Percentiles rank a stretch among this genome's conserved stretches.
These are phyloP conservation scores for Peromyscus maniculatus DNA, from an alignment of 2,113 vertebrate species.

Conservation along the genomic window DNA sequence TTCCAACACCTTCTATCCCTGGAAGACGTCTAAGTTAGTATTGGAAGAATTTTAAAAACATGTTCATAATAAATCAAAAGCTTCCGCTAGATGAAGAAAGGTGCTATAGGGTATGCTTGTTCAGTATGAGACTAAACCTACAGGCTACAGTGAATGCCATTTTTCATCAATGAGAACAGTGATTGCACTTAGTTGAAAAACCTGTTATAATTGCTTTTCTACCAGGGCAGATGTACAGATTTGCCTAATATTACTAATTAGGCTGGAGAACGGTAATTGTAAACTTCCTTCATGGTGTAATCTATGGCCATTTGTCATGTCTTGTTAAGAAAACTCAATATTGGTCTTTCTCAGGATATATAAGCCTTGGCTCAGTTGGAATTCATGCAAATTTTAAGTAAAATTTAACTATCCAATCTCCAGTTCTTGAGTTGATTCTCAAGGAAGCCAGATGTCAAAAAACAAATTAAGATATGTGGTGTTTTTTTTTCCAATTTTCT, in stretches of 20 bases:
- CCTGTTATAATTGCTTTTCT: slow-evolving; percentile 1
- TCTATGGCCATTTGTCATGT: neutral
- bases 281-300: neutral
- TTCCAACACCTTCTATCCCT: neutral
- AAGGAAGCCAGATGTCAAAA: slow-evolving; percentile 44
- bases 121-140: neutral
- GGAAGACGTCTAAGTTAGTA: slow-evolving; percentile 38
- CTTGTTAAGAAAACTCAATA: neutral
- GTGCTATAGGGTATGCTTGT: neutral
- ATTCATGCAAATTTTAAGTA: slow-evolving; percentile 22
- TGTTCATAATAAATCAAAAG: slow-evolving; percentile 43
- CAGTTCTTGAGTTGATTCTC: neutral
- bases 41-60: neutral
- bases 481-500: neutral
- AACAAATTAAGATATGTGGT: neutral
- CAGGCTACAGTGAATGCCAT: neutral
- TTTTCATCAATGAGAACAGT: neutral
- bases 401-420: neutral
- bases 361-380: neutral
- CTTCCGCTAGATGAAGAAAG: neutral
- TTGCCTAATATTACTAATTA: slow-evolving; percentile 18
- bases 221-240: neutral
- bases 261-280: neutral
- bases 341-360: slow-evolving; percentile 17
- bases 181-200: slow-evolving; percentile 58